phyloP scores from a whole-genome alignment of 2,113 vertebrate genomes.

The Lipotes vexillifer region DNA sequence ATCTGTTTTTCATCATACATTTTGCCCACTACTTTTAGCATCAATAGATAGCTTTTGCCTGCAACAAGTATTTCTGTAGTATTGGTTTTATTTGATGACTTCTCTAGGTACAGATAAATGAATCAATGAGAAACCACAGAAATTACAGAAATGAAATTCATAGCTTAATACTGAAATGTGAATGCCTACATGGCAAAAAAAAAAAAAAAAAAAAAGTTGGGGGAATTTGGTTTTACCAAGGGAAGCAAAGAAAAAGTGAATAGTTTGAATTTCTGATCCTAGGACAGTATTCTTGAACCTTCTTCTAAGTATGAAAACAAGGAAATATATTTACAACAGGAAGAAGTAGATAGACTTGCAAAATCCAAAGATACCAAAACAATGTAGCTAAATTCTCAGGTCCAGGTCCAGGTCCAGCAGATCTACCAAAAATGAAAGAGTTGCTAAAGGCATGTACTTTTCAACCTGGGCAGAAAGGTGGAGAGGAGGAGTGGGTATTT shows the following conservation, averaged over 20 bases:
- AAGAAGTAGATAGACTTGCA: neutral
- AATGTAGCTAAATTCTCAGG: neutral
- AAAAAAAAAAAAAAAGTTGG: neutral
- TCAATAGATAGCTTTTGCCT: neutral
- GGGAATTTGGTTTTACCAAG: neutral
- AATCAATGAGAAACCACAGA: neutral
- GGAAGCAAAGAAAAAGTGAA: neutral
- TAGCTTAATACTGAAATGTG: neutral
- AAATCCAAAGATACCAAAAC: neutral
- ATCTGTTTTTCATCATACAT: neutral
- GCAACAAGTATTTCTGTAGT: neutral
- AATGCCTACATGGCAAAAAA: neutral
- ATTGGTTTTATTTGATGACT: neutral
- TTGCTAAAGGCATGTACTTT: neutral
- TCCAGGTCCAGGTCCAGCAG: too few relatives aligned
- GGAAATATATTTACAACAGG: neutral
- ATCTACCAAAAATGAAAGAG: neutral
- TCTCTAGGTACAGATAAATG: neutral
- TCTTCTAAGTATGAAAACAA: neutral
- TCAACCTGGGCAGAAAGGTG: too few relatives aligned
- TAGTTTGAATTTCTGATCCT: neutral
- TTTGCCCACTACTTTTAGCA: neutral
- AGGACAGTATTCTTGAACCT: neutral
- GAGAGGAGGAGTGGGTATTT: rapidly evolving
- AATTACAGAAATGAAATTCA: neutral